Conservation (phyloP, 2,888 invertebrate species). For the Tipula helvola region DNA sequence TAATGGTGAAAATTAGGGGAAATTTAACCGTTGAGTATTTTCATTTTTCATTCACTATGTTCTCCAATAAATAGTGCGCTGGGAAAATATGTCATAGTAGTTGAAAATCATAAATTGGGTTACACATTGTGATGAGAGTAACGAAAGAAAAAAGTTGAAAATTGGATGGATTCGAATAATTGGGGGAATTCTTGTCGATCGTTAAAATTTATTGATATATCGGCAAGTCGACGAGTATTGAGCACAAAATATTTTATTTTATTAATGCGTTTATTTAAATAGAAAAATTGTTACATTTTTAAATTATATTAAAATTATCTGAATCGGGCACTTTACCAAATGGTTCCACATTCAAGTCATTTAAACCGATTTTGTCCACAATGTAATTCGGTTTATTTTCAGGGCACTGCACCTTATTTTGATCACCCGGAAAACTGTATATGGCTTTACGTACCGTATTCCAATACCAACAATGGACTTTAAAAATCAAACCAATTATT, state of each 20-base stretch:
- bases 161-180: not conserved
- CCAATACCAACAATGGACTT: not conserved
- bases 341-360: not conserved
- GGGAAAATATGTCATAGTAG: not conserved
- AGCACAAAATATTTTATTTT: not conserved
- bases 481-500: not conserved
- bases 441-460: not conserved
- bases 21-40: not conserved
- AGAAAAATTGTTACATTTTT: not conserved
- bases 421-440: not conserved
- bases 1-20: not conserved
- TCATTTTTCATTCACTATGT: not conserved
- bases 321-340: not conserved
- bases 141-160: not conserved
- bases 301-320: not conserved
- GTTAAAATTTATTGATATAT: not conserved
- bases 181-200: not conserved
- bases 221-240: not conserved
- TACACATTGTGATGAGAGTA: not conserved
- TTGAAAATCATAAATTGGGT: not conserved
- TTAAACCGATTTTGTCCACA: not conserved
- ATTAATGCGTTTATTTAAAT: not conserved
- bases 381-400: not conserved
- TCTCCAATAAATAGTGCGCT: not conserved
- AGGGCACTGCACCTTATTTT: not conserved